These are phyloP conservation scores for Adoxophyes honmai DNA, from an alignment of 1,140 invertebrate genomes.

Conservation along the genomic window DNA sequence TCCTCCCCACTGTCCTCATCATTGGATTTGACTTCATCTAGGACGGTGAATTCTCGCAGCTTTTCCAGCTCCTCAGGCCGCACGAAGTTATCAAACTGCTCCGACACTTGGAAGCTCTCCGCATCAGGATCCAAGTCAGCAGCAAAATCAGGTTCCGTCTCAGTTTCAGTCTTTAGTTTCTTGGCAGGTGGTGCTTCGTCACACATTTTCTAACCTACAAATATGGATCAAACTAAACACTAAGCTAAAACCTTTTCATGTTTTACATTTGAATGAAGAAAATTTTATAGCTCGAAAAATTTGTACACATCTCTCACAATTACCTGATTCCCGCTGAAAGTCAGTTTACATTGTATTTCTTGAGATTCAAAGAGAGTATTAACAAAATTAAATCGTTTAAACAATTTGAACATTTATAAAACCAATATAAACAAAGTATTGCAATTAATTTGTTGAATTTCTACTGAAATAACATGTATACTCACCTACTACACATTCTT, in stretches of 20 bases:
- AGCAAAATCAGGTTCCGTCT: neutral
- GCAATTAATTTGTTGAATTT: no score
- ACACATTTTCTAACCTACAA: constrained; percentile 5
- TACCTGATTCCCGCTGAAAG: no score
- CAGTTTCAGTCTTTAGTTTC: constrained; percentile 9
- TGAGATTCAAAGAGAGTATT: no score
- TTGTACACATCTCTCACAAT: no score
- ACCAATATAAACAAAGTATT: no score
- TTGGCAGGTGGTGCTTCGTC: constrained; percentile 9
- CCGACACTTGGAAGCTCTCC: constrained; percentile 8
- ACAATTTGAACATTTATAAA: no score
- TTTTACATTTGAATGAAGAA: no score
- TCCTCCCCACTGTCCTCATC: constrained; percentile 78
- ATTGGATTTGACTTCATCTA: constrained; percentile 84
- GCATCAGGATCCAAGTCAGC: neutral
- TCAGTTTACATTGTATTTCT: no score
- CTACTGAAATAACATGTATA: no score
- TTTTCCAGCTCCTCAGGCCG: constrained; percentile 53
- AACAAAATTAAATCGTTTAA: no score
- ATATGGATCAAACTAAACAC: constrained; percentile 15
- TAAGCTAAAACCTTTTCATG: neutral
- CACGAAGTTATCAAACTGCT: constrained; percentile 49
- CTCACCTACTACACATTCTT: no score
- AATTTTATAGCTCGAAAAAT: no score
- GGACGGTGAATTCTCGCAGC: constrained; percentile 82